A percentile compares a stretch with the other conserved stretches of the same genome.
Evolutionary conservation across 2,888 invertebrate species (phyloP).

Genomic region (Agrotis clavis): DNA sequence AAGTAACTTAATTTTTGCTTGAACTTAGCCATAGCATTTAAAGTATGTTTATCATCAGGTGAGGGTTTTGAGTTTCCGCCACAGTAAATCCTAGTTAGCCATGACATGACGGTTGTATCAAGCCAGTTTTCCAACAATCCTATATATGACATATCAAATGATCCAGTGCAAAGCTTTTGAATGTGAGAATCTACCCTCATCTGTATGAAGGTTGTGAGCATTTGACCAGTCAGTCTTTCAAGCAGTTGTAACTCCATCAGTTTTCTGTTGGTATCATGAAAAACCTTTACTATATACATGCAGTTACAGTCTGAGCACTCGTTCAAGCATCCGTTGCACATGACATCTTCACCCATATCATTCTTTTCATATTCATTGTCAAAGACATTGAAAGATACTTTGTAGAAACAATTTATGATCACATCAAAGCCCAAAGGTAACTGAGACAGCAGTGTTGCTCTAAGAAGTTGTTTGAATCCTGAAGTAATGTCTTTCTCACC

Average conservation of each 20-base stretch:
- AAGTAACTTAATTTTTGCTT: constrained; percentile 95
- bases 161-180: constrained; percentile 96
- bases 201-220: constrained; percentile 96
- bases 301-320: constrained; percentile 92
- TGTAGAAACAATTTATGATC: constrained; percentile 94
- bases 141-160: constrained; percentile 96
- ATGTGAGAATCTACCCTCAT: constrained; percentile 96
- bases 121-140: constrained; percentile 96
- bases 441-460: constrained; percentile 93
- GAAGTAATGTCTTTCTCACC: constrained; percentile 89
- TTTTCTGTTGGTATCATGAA: constrained; percentile 95
- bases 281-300: constrained; percentile 93
- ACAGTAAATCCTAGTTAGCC: constrained; percentile 96
- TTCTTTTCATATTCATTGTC: constrained; percentile 87
- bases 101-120: constrained; percentile 95
- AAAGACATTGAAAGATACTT: constrained; percentile 94
- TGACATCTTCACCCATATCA: constrained; percentile 91
- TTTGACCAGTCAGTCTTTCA: constrained; percentile 96
- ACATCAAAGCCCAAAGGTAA: constrained; percentile 93
- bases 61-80: constrained; percentile 92
- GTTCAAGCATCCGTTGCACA: constrained; percentile 94
- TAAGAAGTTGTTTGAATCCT: constrained; percentile 92
- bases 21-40: constrained; percentile 92
- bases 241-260: constrained; percentile 95
- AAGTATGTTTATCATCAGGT: constrained; percentile 89